Base-by-base conservation (phyloP, 2,888 invertebrate species). In the Perdita meconis region DNA sequence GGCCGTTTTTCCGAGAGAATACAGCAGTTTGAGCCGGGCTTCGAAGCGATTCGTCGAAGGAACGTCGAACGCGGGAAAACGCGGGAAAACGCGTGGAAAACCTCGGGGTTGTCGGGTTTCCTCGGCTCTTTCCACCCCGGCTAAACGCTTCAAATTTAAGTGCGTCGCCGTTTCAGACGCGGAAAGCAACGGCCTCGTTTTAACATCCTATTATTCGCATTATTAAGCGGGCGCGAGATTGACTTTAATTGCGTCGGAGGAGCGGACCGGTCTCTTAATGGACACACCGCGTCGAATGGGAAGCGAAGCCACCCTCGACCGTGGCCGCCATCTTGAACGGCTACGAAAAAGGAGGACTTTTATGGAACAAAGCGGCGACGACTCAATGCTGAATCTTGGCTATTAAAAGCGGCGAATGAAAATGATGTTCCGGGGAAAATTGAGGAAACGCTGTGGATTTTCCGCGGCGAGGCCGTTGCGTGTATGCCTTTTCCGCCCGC, bases 171-270 rank as follows among this genome's bases (percentile, higher is more conserved):
- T 57, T 26, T n/a, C 24, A 30, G 61, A 8, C 34, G 44, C 22
- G 44, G n/a, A 36, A 30, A 47, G 22, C 12, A 13, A 22, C 4
- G n/a, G 42, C 40, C 44, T 19, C 55, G 55, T 56, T 61, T 61
- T 22, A 55, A 60, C 69, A 60, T 60, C 69, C 60, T 72, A 69
- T 72, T 71, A 71, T 67, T 71, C 72, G 53, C 56, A 47, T 65
- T 66, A 66, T 69, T 57, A 69, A 74, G 53, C 44, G 68, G 30
- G n/a, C 69, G 56, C 59, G 61, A 74, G 78, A 64, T 78, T 69
- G 57, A 65, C 56, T 78, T 69, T 75, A 78, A 75, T 78, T 66
- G 69, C 75, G 40, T 38, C 44, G 26, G 47, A 60, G 69, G 13
- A 57, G 42, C 44, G n/a, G n/a, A n/a, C 34, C 10, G 53, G 47